Base-by-base conservation (phyloP, 2,888 invertebrate species). In the Chaitophorus viminalis region DNA sequence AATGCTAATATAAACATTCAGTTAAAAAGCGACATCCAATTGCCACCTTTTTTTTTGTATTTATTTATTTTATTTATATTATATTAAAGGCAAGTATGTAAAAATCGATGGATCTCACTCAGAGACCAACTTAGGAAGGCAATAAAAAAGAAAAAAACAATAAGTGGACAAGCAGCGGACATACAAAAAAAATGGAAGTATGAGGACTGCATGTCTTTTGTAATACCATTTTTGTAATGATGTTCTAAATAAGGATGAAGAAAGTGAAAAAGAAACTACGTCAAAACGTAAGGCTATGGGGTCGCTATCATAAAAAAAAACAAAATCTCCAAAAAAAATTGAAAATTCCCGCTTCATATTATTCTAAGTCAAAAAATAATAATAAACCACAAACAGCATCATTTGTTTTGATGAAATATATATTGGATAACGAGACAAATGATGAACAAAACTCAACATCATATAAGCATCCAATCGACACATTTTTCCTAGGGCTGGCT, bases 131-230 rank as follows among this genome's bases (percentile, higher is more conserved):
- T 82, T 0, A 82, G 82, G 21, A 82, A 82, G 31, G 70, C 70
- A 29, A 21, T 82, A 46, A 70, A 82, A 82, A 70, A 82, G 1
- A 81, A 81, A 82, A 70, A 46, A 68, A 70, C 70, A 29, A 82
- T 70, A 82, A 82, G 82, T 68, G 46, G 70, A 82, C 82, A 82
- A 70, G 46, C 68, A 68, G 65, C 68, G 0, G 39, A 3, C 31
- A 9, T 46, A 82, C 68, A 81, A 82, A 82, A n/a, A 82, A 82
- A 81, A n/a, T n/a, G n/a, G n/a, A n/a, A n/a, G n/a, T n/a, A n/a
- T n/a, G n/a, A n/a, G n/a, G n/a, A n/a, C n/a, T 82, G 70, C 70
- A 82, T 82, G 82, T 6, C n/a, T 70, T 81, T 81, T 79, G 1
- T 81, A n/a, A 79, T 79, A 4, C 79, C 79, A 68, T 81, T 39